Percentiles rank a stretch among this genome's conserved stretches.
These are phyloP conservation scores for Oryzias celebensis DNA, from an alignment of 2,113 vertebrate genomes.

Conservation along the genomic window DNA sequence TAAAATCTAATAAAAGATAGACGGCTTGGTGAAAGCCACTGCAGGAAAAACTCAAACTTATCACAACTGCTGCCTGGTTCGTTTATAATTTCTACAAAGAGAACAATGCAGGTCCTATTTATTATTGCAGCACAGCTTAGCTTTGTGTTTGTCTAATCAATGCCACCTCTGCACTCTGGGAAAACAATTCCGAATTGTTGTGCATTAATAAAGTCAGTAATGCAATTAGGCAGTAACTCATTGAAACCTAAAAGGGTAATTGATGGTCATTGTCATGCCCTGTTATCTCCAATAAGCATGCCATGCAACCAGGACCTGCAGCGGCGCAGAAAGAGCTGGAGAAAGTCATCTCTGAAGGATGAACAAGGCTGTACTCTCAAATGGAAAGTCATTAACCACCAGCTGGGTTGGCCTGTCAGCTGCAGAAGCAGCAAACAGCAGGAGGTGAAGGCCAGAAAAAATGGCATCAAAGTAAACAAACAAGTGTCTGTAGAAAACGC, in stretches of 20 bases:
- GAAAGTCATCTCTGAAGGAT: conserved; percentile 21
- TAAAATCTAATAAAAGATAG: not conserved
- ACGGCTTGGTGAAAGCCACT: not conserved
- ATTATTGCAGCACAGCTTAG: conserved; percentile 12
- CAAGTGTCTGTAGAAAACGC: conserved; percentile 8
- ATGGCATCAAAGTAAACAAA: conserved; percentile 21
- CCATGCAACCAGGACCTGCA: conserved; percentile 22
- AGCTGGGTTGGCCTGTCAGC: conserved; percentile 38
- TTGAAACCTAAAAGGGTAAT: conserved; percentile 33
- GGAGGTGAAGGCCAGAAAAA: conserved; percentile 13
- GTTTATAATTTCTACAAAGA: conserved; percentile 17
- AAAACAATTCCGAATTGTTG: conserved; percentile 25
- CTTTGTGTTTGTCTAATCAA: conserved; percentile 10
- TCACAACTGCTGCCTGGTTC: conserved; percentile 1
- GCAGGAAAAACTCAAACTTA: conserved; percentile 27
- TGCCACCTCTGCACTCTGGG: conserved; percentile 8
- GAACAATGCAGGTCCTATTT: conserved; percentile 12
- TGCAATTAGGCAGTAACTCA: conserved; percentile 37
- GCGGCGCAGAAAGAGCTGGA: conserved; percentile 15
- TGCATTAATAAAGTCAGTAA: conserved; percentile 40
- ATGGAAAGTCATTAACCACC: conserved; percentile 51
- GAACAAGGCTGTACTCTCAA: conserved; percentile 26
- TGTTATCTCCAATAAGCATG: conserved; percentile 37
- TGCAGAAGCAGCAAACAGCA: conserved; percentile 28
- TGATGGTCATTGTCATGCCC: conserved; percentile 45